These are phyloP conservation scores for Noctua fimbriata DNA, from an alignment of 2,888 invertebrate genomes.

Conservation along the genomic window DNA sequence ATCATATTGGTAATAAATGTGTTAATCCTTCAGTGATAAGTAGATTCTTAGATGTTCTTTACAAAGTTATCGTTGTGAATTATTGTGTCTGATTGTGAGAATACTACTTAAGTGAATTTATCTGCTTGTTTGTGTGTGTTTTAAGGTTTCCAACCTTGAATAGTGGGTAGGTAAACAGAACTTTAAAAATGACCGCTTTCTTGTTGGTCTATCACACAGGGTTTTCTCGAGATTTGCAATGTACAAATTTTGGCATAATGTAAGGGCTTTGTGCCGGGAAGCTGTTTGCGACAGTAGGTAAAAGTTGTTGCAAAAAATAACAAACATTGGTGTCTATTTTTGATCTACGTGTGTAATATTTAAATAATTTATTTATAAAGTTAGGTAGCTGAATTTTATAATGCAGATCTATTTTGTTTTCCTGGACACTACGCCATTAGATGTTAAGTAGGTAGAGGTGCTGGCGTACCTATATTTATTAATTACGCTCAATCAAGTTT, in stretches of 20 bases:
- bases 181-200: not conserved
- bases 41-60: not conserved
- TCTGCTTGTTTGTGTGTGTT: constrained; percentile 13
- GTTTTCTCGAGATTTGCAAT: not conserved
- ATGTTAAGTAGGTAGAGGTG: not conserved
- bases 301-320: not conserved
- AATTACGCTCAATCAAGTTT: not conserved
- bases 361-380: not conserved
- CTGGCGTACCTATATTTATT: not conserved
- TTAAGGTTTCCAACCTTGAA: not conserved
- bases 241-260: not conserved
- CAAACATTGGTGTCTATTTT: not conserved
- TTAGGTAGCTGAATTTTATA: not conserved
- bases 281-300: not conserved
- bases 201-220: not conserved
- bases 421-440: not conserved
- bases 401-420: not conserved
- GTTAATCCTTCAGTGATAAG: constrained; percentile 30
- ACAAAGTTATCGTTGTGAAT: constrained; percentile 21
- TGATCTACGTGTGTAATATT: not conserved
- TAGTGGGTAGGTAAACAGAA: not conserved
- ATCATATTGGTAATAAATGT: constrained; percentile 68
- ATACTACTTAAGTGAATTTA: constrained; percentile 5
- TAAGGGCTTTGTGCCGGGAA: not conserved
- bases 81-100: constrained; percentile 26